Percentiles rank a stretch among this genome's conserved stretches.
phyloP scores from a whole-genome alignment of 2,113 vertebrate genomes.

The Heterochromis multidens region DNA sequence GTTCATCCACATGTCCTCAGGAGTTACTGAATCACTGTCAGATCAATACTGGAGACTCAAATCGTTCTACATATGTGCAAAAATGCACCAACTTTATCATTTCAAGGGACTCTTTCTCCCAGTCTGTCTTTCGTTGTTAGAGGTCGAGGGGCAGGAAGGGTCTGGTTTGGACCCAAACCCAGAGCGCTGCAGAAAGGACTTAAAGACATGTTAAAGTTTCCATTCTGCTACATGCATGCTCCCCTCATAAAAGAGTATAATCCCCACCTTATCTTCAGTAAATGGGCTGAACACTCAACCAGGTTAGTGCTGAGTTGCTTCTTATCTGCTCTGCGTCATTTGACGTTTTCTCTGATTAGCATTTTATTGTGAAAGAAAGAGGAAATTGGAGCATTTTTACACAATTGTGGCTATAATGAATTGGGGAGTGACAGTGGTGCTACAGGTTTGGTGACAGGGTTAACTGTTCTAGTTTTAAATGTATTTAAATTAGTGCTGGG shows the following conservation, averaged over 20 bases:
- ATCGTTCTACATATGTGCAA: background rate
- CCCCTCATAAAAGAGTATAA: background rate
- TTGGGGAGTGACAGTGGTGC: background rate
- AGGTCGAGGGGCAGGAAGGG: background rate
- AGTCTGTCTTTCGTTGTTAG: background rate
- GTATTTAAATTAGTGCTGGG: too few species aligned
- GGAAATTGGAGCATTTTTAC: background rate
- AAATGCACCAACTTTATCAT: background rate
- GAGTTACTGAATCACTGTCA: background rate
- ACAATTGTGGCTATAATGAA: background rate
- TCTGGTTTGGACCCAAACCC: background rate
- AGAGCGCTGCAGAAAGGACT: background rate
- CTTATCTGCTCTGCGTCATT: background rate
- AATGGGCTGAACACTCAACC: background rate
- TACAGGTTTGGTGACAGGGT: background rate
- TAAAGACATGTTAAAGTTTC: too few species aligned
- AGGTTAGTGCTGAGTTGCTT: too few species aligned
- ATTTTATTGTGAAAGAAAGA: background rate
- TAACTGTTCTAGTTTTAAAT: background rate
- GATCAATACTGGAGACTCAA: background rate
- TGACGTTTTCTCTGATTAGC: background rate
- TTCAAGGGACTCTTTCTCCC: background rate
- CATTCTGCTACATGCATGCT: background rate
- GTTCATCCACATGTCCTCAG: background rate
- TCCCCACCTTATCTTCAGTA: too few species aligned